Evolutionary conservation across 2,113 vertebrate species (phyloP).

Genomic region (Halcyon senegalensis): DNA sequence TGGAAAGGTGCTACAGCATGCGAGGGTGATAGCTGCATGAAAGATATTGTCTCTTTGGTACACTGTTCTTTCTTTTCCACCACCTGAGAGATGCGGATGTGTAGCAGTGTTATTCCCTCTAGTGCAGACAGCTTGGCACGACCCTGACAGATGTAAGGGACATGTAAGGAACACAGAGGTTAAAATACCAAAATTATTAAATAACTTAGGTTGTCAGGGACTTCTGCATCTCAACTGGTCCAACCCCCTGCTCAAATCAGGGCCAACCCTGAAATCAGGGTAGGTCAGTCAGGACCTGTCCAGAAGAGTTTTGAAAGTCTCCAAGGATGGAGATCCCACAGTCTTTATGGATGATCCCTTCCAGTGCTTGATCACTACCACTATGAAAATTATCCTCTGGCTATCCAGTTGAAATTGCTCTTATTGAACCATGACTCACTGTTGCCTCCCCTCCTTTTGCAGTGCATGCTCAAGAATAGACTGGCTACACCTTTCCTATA

Average conservation of each 20-base stretch:
- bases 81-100: neutral
- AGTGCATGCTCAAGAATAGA: neutral
- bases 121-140: neutral
- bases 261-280: neutral
- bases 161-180: fast-evolving
- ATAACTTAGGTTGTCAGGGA: neutral
- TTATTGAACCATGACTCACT: neutral
- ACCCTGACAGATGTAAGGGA: neutral
- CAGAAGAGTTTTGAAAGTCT: neutral
- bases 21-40: neutral
- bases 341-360: neutral
- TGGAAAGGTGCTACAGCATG: neutral
- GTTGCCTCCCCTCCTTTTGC: neutral
- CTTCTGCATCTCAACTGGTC: neutral
- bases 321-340: neutral
- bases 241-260: neutral
- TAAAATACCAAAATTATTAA: neutral
- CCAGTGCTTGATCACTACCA: neutral
- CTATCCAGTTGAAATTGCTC: neutral
- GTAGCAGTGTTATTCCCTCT: neutral
- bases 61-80: neutral
- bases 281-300: neutral
- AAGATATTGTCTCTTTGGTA: neutral
- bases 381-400: neutral
- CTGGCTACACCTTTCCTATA: neutral